Conservation (phyloP, 2,797 vertebrate species). For the Pantherophis vulpinus region DNA sequence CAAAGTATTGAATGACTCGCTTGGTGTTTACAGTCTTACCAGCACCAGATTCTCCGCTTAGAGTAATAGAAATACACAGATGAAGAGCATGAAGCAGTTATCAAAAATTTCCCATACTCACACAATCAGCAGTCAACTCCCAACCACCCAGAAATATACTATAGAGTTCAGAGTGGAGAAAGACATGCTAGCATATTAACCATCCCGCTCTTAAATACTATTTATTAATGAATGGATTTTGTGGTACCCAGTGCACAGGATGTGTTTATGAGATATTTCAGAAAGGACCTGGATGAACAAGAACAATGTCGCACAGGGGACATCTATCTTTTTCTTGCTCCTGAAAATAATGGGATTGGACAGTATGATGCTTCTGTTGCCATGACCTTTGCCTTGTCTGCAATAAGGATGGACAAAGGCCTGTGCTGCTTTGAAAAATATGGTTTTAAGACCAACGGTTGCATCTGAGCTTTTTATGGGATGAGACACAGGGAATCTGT, state of each 20-base stretch:
- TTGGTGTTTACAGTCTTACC: constrained; percentile 99
- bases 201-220: not conserved
- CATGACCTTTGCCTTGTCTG: not conserved
- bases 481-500: not conserved
- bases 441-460: not conserved
- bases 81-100: constrained; percentile 62
- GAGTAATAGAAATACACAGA: constrained; percentile 75
- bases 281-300: not conserved
- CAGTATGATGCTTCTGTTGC: not conserved
- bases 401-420: not conserved
- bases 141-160: not conserved
- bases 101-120: constrained; percentile 24
- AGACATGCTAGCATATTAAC: not conserved
- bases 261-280: not conserved
- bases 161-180: not conserved
- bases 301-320: not conserved
- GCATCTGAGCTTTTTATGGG: not conserved
- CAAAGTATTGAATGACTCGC: constrained; percentile 99
- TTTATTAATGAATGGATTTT: not conserved
- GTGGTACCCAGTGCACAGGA: not conserved
- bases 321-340: not conserved
- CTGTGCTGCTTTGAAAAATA: not conserved
- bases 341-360: not conserved
- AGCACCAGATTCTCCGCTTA: constrained; percentile 98
- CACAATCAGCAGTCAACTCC: not conserved